Base-by-base conservation (phyloP, 2,113 vertebrate species). In the Bufo bufo region DNA sequence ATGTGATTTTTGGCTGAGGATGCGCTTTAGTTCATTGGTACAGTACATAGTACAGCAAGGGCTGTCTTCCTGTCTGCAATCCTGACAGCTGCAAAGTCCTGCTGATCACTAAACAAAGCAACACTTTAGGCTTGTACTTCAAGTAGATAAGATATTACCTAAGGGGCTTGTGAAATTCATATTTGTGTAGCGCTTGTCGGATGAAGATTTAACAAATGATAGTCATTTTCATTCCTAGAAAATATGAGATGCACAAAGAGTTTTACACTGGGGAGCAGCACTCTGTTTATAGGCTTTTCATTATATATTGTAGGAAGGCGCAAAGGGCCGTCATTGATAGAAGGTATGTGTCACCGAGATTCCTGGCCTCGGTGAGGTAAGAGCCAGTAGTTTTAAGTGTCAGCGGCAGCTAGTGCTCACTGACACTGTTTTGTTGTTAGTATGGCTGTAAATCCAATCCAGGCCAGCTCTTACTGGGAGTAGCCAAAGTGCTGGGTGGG, bases 1-100 rank as follows among this genome's bases (percentile, higher is more conserved):
- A 78, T 86, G 58, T 78, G 84, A 75, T 78, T 47, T 78, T 85
- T 77, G 72, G 84, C 72, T 85, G 63, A 33, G 59, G 75, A 86
- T 65, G 74, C n/a, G 49, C 50, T 75, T 20, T 52, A 17, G 20
- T 78, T 78, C 19, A 66, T 23, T 54, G 85, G 59, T 77, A 86
- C n/a, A 66, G 6, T 65, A 75, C 56, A 49, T 66, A n/a, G 66
- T 52, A 65, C 45, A 82, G 58, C 79, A 74, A 63, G 72, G 63
- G 84, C 59, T 43, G 45, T 66, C 47, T 58, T 59, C n/a, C 23
- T 71, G 13, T 14, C 50, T 23, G 47, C 52, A 59, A n/a, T 52
- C 77, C 77, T 23, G 50, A 56, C 80, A 82, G 80, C 80, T 82
- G 80, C 80, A 82, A 61, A 49, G 59, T 63, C 58, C 80, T 65